Base-by-base conservation (phyloP, 2,888 invertebrate species). In the Cepaea hortensis region DNA sequence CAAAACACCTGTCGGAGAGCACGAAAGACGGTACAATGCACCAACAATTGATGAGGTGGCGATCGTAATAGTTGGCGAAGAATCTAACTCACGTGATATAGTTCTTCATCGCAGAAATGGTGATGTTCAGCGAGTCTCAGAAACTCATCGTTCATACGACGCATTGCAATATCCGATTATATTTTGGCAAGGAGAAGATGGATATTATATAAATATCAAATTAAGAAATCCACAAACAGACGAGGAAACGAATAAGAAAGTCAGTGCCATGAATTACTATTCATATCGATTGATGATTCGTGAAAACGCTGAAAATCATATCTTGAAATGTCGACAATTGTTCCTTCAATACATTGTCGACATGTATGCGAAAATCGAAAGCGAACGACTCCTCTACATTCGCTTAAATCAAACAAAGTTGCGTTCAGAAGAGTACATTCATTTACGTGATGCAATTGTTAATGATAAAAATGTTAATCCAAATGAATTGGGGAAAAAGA, bases 181-280 rank as follows among this genome's bases (percentile, higher is more conserved):
- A 55, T 55, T 55, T 55, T 55, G 55, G 55, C 55, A 55, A 48
- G 90, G 89, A 5, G 82, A 87, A 68, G 90, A 89, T 84, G 89
- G 89, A 4, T 90, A 90, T 73, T 65, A 85, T 76, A 84, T 88
- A 1, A 18, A 35, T 5, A 9, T 84, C 18, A 84, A 23, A 55
- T 62, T n/a, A 13, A 62, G n/a, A 20, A 65, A 84, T 76, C 76
- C 84, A 48, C 20, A 76, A 20, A 84, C 84, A 76, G 3, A n/a
- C 15, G 15, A 82, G 68, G 91, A 89, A 85, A 91, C 88, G 86
- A 91, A 88, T 61, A 88, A 89, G 76, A 91, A 89, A 83, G 88
- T 88, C 87, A 92, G 73, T 79, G 89, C 55, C 55, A 55, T 55
- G 55, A 55, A 55, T 55, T 55, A 55, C 11, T 55, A 55, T 55